Conservation (phyloP, 1,140 invertebrate genomes). For the Bombus cullumanus region DNA sequence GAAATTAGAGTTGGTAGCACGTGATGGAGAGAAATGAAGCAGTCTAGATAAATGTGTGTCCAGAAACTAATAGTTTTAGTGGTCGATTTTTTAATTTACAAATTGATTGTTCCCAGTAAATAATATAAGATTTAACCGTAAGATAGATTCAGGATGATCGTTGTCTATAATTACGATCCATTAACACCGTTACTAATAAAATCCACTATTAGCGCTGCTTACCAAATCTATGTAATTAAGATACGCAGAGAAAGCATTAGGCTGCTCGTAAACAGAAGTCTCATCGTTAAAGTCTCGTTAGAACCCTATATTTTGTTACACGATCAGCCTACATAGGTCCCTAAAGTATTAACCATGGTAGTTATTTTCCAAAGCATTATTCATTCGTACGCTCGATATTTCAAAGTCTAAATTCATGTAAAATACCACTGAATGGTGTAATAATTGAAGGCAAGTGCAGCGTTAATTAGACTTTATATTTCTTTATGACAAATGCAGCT, state of each 20-base stretch:
- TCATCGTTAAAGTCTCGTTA: conserved; percentile 5
- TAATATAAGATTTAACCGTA: too few species aligned
- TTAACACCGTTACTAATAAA: neutral
- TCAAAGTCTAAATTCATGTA: neutral
- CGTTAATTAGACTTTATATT: too few species aligned
- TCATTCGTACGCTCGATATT: neutral
- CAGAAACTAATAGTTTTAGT: neutral
- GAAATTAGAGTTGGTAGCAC: neutral
- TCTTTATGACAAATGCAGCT: too few species aligned
- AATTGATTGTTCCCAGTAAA: neutral
- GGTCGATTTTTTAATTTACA: neutral
- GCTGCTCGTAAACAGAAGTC: neutral
- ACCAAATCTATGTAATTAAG: neutral
- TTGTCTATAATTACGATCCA: neutral
- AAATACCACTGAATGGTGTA: neutral
- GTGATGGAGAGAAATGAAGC: conserved; percentile 2
- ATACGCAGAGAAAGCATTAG: neutral
- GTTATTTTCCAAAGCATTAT: neutral
- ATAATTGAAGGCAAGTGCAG: neutral
- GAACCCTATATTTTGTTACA: neutral
- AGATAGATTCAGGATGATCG: too few species aligned
- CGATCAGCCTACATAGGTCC: neutral
- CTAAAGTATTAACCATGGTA: neutral
- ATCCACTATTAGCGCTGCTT: neutral
- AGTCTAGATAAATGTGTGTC: neutral